Conservation (phyloP, 2,113 vertebrate species). For the Dryoscopus gambensis region DNA sequence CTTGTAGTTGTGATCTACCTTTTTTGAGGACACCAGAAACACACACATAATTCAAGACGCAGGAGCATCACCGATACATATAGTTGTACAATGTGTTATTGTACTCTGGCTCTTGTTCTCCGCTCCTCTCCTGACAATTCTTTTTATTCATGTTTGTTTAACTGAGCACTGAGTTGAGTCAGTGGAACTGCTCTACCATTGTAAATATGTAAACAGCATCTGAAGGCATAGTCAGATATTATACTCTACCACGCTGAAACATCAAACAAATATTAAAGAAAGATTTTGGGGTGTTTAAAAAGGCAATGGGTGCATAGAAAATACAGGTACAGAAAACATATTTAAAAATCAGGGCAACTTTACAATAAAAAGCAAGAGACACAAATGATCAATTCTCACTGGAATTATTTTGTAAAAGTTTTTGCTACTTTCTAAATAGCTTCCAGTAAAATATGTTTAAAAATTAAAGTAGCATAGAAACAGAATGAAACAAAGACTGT, state of each 20-base stretch:
- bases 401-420: background rate
- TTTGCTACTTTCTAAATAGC: background rate
- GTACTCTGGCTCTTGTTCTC: background rate
- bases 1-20: background rate
- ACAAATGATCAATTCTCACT: background rate
- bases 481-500: background rate
- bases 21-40: background rate
- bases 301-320: background rate
- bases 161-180: background rate
- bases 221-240: background rate
- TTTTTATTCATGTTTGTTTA: background rate
- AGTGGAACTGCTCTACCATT: background rate
- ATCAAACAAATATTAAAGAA: background rate
- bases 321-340: background rate
- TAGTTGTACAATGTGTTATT: background rate
- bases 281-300: background rate
- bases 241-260: background rate
- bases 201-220: background rate
- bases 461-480: background rate
- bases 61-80: background rate
- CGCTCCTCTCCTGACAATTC: background rate
- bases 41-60: background rate
- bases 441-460: conserved; percentile 10
- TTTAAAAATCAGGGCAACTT: background rate
- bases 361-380: background rate